A percentile compares a stretch with the other conserved stretches of the same genome.
These are phyloP conservation scores for Cochlearius cochlearius DNA, from an alignment of 2,113 vertebrate genomes.

Conservation along the genomic window DNA sequence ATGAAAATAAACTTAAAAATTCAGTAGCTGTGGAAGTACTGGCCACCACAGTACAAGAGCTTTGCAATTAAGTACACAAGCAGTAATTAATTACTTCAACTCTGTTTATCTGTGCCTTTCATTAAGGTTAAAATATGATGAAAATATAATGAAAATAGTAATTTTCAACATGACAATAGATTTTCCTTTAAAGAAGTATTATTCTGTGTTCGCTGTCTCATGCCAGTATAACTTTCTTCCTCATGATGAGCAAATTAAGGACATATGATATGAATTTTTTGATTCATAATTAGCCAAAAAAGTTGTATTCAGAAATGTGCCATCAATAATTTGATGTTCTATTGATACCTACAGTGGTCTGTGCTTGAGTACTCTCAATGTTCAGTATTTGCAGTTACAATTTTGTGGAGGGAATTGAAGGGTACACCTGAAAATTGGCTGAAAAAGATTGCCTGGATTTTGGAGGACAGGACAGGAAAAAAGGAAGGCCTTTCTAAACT, in stretches of 20 bases:
- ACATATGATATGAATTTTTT: not conserved
- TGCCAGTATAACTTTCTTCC: not conserved
- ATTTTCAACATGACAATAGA: not conserved
- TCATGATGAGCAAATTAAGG: not conserved
- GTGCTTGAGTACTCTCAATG: not conserved
- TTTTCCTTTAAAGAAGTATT: not conserved
- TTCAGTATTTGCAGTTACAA: not conserved
- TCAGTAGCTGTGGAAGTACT: not conserved
- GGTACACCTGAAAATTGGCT: not conserved
- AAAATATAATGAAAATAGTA: not conserved
- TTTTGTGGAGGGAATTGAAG: not conserved
- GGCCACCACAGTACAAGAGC: accelerated
- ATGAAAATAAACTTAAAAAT: not conserved
- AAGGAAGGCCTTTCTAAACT: not conserved
- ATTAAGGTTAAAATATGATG: not conserved
- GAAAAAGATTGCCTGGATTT: not conserved
- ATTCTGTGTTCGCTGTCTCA: not conserved
- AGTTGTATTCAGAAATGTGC: not conserved
- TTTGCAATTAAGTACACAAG: not conserved
- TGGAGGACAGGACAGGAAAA: not conserved
- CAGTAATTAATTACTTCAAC: not conserved
- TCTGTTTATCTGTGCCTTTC: not conserved
- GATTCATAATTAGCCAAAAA: not conserved
- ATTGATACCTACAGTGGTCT: not conserved
- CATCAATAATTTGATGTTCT: not conserved